Conservation (phyloP, 1,140 invertebrate genomes). For the Aethina tumida region DNA sequence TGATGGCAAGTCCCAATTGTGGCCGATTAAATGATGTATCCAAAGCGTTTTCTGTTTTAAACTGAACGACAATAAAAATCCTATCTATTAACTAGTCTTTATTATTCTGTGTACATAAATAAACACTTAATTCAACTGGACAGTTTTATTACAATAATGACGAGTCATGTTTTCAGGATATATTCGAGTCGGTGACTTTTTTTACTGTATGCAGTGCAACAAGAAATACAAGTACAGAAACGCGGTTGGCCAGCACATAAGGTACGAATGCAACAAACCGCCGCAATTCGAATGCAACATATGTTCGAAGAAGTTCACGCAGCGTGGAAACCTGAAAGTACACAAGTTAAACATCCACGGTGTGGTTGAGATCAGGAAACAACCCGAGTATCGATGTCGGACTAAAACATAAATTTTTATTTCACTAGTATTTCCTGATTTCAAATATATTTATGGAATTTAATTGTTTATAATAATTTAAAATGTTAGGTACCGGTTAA, state of each 20-base stretch:
- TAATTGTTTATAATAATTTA: no score
- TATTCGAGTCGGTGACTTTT: constrained; percentile 11
- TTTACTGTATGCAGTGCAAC: constrained; percentile 13
- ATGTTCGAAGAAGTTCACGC: constrained; percentile 37
- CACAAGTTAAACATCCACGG: constrained; percentile 27
- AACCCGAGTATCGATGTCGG: no score
- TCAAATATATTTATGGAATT: no score
- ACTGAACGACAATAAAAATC: background rate
- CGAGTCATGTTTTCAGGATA: constrained; percentile 9
- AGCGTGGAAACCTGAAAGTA: constrained; percentile 40
- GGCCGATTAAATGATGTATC: background rate
- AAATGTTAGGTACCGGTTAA: no score
- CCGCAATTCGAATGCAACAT: constrained; percentile 40
- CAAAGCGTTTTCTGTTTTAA: background rate
- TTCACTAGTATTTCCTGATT: no score
- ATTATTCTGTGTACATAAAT: background rate
- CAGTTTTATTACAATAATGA: constrained; percentile 9
- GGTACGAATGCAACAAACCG: constrained; percentile 51
- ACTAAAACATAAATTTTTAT: no score
- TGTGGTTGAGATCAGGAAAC: constrained; percentile 8
- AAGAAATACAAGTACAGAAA: constrained; percentile 23
- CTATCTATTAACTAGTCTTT: background rate
- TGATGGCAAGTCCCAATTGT: constrained; percentile 3
- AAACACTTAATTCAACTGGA: constrained; percentile 3
- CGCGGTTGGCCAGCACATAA: constrained; percentile 52